Conservation (phyloP, 2,797 vertebrate genomes). For the Eospalax fontanierii region DNA sequence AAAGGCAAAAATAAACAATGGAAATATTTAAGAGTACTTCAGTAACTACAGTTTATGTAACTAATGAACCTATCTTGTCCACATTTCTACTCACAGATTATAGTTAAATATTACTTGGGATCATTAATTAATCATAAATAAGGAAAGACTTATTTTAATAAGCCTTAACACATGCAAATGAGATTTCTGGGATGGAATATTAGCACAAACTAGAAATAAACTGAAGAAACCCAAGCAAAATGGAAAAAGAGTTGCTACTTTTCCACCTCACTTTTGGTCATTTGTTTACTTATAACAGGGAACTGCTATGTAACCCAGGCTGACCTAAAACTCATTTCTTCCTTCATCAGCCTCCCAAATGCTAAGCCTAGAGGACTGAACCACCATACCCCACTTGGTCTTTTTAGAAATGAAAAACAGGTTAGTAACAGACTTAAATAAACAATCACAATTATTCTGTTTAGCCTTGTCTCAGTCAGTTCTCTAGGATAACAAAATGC, state of each 20-base stretch:
- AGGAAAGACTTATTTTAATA: slow-evolving; percentile 41
- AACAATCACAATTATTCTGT: slow-evolving; percentile 31
- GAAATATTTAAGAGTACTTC: slow-evolving; percentile 35
- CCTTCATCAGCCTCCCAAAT: background rate
- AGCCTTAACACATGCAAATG: slow-evolving; percentile 5
- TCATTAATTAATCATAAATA: slow-evolving; percentile 43
- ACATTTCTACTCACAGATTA: slow-evolving; percentile 18
- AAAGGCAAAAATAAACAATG: background rate
- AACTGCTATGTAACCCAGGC: background rate
- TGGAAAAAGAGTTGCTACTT: background rate
- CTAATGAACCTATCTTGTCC: background rate
- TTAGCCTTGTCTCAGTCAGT: background rate
- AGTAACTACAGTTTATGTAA: background rate
- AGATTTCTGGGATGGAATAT: background rate
- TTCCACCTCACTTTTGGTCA: background rate
- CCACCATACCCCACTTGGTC: background rate
- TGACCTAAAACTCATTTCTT: background rate
- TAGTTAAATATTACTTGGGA: slow-evolving; percentile 50
- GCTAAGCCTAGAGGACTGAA: background rate
- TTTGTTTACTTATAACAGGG: background rate
- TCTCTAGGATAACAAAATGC: background rate
- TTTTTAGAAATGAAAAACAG: slow-evolving; percentile 42
- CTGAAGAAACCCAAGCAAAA: background rate
- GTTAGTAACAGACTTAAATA: slow-evolving; percentile 10
- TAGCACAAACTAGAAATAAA: slow-evolving; percentile 52